A percentile compares a stretch with the other conserved stretches of the same genome.
phyloP scores from a whole-genome alignment of 2,888 invertebrate genomes.

The Agrotis exclamationis region DNA sequence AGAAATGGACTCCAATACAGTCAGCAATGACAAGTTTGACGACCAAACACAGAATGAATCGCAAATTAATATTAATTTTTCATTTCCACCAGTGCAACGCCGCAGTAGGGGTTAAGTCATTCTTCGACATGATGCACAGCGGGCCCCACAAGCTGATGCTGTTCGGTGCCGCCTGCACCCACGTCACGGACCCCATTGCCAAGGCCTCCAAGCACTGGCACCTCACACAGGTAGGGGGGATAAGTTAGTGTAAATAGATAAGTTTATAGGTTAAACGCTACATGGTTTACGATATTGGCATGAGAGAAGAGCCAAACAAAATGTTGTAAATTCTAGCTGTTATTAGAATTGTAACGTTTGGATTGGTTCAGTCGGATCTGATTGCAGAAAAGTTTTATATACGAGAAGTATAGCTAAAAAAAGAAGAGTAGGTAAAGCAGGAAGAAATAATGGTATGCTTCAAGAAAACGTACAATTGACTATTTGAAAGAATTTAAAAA shows the following conservation, averaged over 20 bases:
- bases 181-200: constrained; percentile 99
- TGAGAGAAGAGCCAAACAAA: neutral
- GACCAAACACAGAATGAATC: neutral
- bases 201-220: constrained; percentile 99
- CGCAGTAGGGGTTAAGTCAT: constrained; percentile 98
- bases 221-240: constrained; percentile 95
- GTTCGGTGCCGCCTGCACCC: constrained; percentile 98
- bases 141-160: constrained; percentile 98
- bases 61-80: neutral
- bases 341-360: constrained; percentile 19
- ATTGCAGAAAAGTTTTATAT: too few relatives aligned
- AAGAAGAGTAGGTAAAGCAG: too few relatives aligned
- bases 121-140: constrained; percentile 99
- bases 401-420: too few relatives aligned
- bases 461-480: too few relatives aligned
- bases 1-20: neutral
- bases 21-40: neutral
- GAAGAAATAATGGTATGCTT: too few relatives aligned
- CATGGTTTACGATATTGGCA: neutral
- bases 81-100: constrained; percentile 95
- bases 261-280: neutral
- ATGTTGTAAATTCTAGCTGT: constrained; percentile 25
- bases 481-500: neutral
- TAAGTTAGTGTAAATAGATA: constrained; percentile 45
- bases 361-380: neutral